These are phyloP conservation scores for Tetramorium alpestre DNA, from an alignment of 1,140 invertebrate species.

Conservation along the genomic window DNA sequence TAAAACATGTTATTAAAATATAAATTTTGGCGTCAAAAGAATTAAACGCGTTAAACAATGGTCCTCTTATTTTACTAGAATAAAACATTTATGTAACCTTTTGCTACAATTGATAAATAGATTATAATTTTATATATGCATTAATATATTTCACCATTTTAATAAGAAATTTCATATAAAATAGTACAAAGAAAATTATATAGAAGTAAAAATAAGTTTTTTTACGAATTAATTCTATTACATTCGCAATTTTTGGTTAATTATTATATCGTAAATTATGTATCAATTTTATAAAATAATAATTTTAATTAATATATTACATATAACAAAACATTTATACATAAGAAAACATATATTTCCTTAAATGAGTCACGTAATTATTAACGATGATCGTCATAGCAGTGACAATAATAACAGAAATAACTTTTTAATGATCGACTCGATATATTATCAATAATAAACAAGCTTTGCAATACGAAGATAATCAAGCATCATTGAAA, in stretches of 20 bases:
- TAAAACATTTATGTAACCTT: background rate
- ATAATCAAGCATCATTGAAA: conserved; percentile 12
- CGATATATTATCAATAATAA: background rate
- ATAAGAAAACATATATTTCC: too few relatives aligned
- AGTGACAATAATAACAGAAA: background rate
- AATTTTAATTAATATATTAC: too few relatives aligned
- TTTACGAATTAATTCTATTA: background rate
- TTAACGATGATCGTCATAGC: background rate
- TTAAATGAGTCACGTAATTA: background rate
- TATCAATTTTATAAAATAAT: too few relatives aligned
- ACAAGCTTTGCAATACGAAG: background rate
- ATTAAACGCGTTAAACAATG: background rate
- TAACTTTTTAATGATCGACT: background rate
- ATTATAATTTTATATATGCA: background rate
- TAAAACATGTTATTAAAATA: background rate
- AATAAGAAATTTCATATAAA: background rate
- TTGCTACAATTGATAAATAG: background rate
- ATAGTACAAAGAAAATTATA: background rate
- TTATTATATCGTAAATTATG: too few relatives aligned
- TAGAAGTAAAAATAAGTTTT: background rate
- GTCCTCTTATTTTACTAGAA: background rate
- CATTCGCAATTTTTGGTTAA: too few relatives aligned
- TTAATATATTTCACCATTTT: background rate
- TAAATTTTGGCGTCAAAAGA: background rate
- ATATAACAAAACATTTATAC: too few relatives aligned